Base-by-base conservation (phyloP, 2,888 invertebrate species). In the Cataglyphis cursor region DNA sequence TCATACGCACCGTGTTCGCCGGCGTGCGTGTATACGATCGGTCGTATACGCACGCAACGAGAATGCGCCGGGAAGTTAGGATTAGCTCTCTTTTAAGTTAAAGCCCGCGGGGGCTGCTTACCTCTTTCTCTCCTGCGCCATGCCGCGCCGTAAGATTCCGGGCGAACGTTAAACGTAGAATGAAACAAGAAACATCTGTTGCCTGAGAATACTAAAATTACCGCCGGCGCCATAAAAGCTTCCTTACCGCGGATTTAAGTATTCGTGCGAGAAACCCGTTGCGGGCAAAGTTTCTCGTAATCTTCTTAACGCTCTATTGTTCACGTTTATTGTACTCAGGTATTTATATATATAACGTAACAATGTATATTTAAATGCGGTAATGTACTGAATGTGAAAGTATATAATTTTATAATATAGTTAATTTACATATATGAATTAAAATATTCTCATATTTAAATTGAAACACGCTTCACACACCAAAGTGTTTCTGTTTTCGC, bases 1-100 rank as follows among this genome's bases (percentile, higher is more conserved):
- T 31, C 31, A 24, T 59, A 41, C 54, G 57, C 82, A 66, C n/a
- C 41, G 21, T 41, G 18, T 41, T 44, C n/a, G 48, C 24, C 61
- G 48, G 38, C 35, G 18, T 31, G 35, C 28, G 76, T 81, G 82
- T 76, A 54, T 78, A 62, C 72, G 75, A 81, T 72, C 44, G 78
- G 28, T 57, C 59, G 44, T 44, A 24, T 44, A 65, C 66, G 57
- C 72, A 48, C 64, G 83, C 82, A 51, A 57, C 68, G 44, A 38
- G 44, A 38, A 59, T 48, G 73, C 44, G 48, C 35, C 12, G 48
- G 57, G 35, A 76, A 59, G 62, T 81, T 81, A 76, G 86, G 65
- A 85, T 86, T 86, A 86, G 85, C 75, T 68, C 81, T 68, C 57
- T 81, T 81, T 64, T 61, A 76, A 83, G 81, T 73, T 41, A 61